Base-by-base conservation (phyloP, 2,888 invertebrate species). In the Theodoxus fluviatilis region DNA sequence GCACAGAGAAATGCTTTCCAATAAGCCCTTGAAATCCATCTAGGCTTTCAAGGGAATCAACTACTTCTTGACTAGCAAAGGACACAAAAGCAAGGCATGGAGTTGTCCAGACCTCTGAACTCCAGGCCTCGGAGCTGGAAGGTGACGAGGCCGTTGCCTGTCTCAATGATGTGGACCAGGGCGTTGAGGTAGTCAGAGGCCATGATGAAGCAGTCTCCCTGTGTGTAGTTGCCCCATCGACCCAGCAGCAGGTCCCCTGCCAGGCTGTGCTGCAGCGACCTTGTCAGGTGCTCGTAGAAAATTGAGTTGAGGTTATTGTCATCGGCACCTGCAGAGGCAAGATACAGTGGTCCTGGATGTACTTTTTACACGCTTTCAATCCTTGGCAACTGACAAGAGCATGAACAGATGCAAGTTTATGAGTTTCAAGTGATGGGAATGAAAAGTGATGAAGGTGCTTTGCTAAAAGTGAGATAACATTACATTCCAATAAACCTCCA, bases 301-400 rank as follows among this genome's bases (percentile, higher is more conserved):
- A 99, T 98, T 0, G 98, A 97, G 88, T 99, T 99, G 68, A 99
- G 88, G 87, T 99, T 99, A 88, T 98, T 98, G 87, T 99, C 98
- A 85, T 98, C 98, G 79, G 94, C 90, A 74, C 88, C 87, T 82
- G 76, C 25, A 70, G 64, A 12, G 18, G 49, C 1, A 15, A n/a
- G n/a, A n/a, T n/a, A n/a, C n/a, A n/a, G n/a, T n/a, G n/a, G n/a
- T n/a, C n/a, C n/a, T n/a, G n/a, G n/a, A n/a, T n/a, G n/a, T n/a
- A n/a, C n/a, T n/a, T n/a, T n/a, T n/a, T n/a, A n/a, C n/a, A n/a
- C n/a, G n/a, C n/a, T n/a, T n/a, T n/a, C n/a, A n/a, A n/a, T n/a
- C n/a, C n/a, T n/a, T n/a, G n/a, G n/a, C n/a, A n/a, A n/a, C n/a
- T n/a, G n/a, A n/a, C n/a, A n/a, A n/a, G n/a, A n/a, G n/a, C n/a